A percentile compares a stretch with the other conserved stretches of the same genome.
Conservation (phyloP, 53 echinoderm and acorn worm genomes). For the Mesocentrotus franciscanus region DNA sequence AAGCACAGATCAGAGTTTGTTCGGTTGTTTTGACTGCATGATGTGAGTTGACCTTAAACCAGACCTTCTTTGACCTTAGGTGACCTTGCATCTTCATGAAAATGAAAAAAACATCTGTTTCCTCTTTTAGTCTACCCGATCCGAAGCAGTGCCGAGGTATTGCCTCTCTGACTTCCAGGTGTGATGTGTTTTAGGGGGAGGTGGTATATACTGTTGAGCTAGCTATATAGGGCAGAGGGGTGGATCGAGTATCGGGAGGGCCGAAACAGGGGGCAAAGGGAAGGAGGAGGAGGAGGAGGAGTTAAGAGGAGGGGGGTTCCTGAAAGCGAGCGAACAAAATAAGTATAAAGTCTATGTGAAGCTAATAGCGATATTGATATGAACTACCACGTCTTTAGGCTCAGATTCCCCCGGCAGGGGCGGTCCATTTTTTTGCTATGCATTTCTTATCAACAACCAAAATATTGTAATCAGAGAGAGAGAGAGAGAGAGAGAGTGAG, state of each 20-base stretch:
- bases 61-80: background rate
- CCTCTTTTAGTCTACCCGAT: background rate
- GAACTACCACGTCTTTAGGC: too few relatives aligned
- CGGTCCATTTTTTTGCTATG: too few relatives aligned
- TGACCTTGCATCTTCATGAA: constrained; percentile 2
- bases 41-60: background rate
- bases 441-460: too few relatives aligned
- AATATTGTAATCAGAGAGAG: too few relatives aligned
- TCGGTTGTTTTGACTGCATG: background rate
- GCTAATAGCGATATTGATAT: too few relatives aligned
- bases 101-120: constrained; percentile 3
- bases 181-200: background rate
- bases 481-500: too few relatives aligned
- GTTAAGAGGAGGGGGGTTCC: background rate
- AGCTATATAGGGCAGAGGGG: too few relatives aligned
- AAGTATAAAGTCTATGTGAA: too few relatives aligned
- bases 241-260: too few relatives aligned
- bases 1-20: background rate
- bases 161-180: background rate
- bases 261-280: background rate
- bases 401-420: too few relatives aligned
- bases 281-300: background rate
- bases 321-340: background rate
- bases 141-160: background rate
- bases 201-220: too few relatives aligned